phyloP scores from a whole-genome alignment of 1,140 invertebrate species.

The Helicoverpa zea region DNA sequence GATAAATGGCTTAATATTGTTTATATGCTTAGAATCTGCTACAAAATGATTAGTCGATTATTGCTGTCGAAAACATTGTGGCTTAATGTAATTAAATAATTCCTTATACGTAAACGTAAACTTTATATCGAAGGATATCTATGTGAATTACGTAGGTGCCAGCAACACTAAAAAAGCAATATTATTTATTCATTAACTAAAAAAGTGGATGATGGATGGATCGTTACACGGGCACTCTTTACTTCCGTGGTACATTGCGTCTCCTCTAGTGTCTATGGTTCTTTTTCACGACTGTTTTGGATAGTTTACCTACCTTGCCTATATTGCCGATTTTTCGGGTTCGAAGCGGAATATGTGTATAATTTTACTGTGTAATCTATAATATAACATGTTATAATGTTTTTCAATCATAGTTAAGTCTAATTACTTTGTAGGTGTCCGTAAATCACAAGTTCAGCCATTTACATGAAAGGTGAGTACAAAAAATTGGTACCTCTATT shows the following conservation, averaged over 20 bases:
- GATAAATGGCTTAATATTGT: too few relatives aligned
- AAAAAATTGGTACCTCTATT: constrained; percentile 83
- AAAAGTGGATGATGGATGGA: constrained; percentile 50
- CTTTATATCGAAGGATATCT: too few relatives aligned
- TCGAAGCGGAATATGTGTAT: constrained; percentile 78
- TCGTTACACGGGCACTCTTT: constrained; percentile 56
- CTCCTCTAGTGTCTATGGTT: constrained; percentile 75
- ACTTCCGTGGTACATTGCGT: constrained; percentile 52
- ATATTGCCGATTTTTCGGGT: constrained; percentile 83
- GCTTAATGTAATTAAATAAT: too few relatives aligned
- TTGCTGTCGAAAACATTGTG: too few relatives aligned
- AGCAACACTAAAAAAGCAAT: constrained; percentile 6
- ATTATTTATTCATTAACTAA: constrained; percentile 57
- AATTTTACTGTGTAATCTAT: constrained; percentile 68
- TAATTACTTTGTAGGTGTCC: constrained; percentile 59
- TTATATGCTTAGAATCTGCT: too few relatives aligned
- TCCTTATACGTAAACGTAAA: too few relatives aligned
- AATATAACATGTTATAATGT: constrained; percentile 74
- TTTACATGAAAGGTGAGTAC: constrained; percentile 87
- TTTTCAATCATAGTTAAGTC: constrained; percentile 70
- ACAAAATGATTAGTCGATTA: too few relatives aligned
- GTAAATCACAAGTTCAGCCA: constrained; percentile 81
- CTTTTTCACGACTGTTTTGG: constrained; percentile 87
- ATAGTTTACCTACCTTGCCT: constrained; percentile 85
- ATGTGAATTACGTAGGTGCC: too few relatives aligned